Base-by-base conservation (phyloP, 2,888 invertebrate species). In the Drosophila falleni region DNA sequence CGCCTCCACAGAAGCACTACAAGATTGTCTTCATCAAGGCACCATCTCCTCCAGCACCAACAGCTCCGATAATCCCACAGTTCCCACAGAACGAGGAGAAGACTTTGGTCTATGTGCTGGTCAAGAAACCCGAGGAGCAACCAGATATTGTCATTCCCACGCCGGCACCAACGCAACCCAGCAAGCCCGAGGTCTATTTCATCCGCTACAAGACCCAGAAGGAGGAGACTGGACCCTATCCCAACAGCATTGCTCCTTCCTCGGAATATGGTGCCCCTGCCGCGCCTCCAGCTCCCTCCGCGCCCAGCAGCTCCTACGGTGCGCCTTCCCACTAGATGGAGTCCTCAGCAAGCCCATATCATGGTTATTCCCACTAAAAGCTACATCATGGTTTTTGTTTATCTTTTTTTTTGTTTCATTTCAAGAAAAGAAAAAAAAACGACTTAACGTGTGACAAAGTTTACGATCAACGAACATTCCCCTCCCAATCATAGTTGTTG, bases 11-110 rank as follows among this genome's bases (percentile, higher is more conserved):
- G 91, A 96, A 96, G 87, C 96, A 96, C 90, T 96, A 96, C 94
- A 96, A 96, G 91, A 96, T 96, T 87, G 95, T 96, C 65, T 96
- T 96, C 94, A 96, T 96, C 91, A 96, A 96, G 94, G 95, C 95
- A 19, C 95, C 95, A 66, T 94, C 95, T 46, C 94, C 95, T 58
- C 95, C 95, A 4, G 94, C 94, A 60, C 95, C 95, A 23, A 94
- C 94, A 35, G 95, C 94, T 1, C 95, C 95, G 16, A 81, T 95
- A 56, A 95, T 95, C 85, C 95, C 93, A 64, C 91, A 94, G 15
- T 94, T 95, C 74, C 95, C 95, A 35, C 96, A 95, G 87, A 95
- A 95, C 87, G 96, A 96, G 92, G 95, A 96, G 92, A 96, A 96
- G 93, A 96, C 96, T 4, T 93, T 96, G 81, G 95, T 96, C 78